Evolutionary conservation across 1,140 invertebrate species (phyloP), one percentile per base, ranked within the genome.

Genomic region (Bilobella aurantiaca): DNA sequence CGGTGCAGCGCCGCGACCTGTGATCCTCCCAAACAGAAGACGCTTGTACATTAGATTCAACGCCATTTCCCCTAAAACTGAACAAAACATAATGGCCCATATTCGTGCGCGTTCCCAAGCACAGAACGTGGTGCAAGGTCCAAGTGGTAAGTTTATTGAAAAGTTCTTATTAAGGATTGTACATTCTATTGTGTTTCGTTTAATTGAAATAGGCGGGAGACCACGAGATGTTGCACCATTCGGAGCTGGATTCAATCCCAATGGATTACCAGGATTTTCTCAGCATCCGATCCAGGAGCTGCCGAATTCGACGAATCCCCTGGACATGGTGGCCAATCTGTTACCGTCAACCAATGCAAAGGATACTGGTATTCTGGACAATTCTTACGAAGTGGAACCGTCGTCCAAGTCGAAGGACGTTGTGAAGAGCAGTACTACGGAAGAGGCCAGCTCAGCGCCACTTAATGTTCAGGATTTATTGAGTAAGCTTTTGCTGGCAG

Each of bases 1-100:
- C 80, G 94, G 93, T 57, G 94, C 93, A 12, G 3, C 53, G 25
- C 93, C 93, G 0, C 91, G 93, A 74, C 86, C 91, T 0, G 86
- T 95, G 61, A 82, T 87, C 59, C 81, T 96, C 29, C 84, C 47
- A 32, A 62, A 62, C 42, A 34, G 59, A 32, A 3, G 59, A 2
- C 3, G 16, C 3, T 5, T 29, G 21, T 62, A 23, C 32, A 32
- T 62, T 37, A 32, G 59, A 37, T 58, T 58, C 29, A 31, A 27
- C 12, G 28, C 57, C 27, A 21, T 58, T 58, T 58, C 63, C 68
- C 29, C 67, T 57, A 56, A 59, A 64, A 63, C 58, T 66, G 32
- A 63, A 63, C 47, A 18, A 32, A 37, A 25, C 29, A 60, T 37
- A 2, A 60, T 31, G 8, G 8, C 8, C 49, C 25, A 3, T 25